Percentiles rank a stretch among this genome's conserved stretches.
phyloP scores from a whole-genome alignment of 2,797 vertebrate species.

The Molossus alvarezi region DNA sequence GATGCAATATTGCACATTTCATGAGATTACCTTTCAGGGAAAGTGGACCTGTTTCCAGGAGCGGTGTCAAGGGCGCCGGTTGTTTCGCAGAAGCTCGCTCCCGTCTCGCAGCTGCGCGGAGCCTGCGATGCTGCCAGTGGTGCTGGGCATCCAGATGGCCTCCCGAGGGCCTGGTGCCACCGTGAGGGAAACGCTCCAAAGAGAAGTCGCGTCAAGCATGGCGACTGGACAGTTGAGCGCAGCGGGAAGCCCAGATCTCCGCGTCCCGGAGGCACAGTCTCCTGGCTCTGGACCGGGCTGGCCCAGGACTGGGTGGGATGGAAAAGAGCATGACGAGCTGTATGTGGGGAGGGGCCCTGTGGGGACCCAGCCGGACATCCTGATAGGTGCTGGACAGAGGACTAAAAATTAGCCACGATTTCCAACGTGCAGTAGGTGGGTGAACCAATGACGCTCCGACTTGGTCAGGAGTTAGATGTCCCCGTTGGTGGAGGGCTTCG shows the following conservation, averaged over 20 bases:
- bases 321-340: background rate
- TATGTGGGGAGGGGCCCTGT: background rate
- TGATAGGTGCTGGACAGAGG: background rate
- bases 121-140: background rate
- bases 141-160: background rate
- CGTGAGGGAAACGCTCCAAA: background rate
- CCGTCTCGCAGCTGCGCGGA: background rate
- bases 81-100: background rate
- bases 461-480: background rate
- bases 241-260: background rate
- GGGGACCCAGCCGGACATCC: background rate
- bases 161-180: background rate
- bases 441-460: background rate
- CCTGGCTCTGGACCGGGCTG: background rate
- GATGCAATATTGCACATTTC: conserved; percentile 40
- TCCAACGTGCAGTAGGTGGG: rapidly evolving
- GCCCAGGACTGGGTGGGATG: background rate
- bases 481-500: background rate
- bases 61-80: background rate
- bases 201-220: background rate
- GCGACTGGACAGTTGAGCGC: background rate
- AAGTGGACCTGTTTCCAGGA: conserved; percentile 9
- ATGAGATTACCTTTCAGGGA: conserved; percentile 55
- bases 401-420: background rate
- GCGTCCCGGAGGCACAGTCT: background rate